These are phyloP conservation scores for Pterocles burchelli DNA, from an alignment of 2,113 vertebrate genomes.

Conservation along the genomic window DNA sequence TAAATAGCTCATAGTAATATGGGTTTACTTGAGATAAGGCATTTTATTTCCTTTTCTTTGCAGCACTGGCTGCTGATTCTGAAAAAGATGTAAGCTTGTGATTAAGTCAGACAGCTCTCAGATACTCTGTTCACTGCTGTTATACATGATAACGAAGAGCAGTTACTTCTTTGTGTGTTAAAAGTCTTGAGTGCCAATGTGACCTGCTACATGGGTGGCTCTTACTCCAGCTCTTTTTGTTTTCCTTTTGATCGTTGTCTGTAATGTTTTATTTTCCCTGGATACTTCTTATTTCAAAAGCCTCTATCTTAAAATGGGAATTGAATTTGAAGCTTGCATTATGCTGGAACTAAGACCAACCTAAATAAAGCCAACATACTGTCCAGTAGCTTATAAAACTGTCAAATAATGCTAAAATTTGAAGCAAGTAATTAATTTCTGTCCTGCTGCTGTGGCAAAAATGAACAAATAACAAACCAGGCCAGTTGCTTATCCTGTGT, in stretches of 20 bases:
- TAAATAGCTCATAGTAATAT: neutral
- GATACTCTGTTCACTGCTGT: neutral
- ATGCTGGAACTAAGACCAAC: neutral
- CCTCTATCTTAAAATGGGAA: neutral
- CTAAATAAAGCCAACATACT: neutral
- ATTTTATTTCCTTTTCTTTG: neutral
- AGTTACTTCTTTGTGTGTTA: neutral
- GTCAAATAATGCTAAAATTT: neutral
- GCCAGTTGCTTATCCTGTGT: neutral
- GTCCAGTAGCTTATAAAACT: neutral
- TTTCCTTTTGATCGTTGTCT: neutral
- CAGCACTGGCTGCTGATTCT: neutral
- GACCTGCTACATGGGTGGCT: neutral
- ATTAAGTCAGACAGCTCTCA: neutral
- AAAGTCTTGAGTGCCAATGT: neutral
- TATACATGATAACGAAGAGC: neutral
- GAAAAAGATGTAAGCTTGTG: neutral
- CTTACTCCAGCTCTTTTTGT: neutral
- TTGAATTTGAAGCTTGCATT: neutral
- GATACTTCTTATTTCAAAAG: neutral
- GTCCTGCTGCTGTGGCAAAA: neutral
- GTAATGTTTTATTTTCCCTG: neutral
- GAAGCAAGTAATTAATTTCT: neutral
- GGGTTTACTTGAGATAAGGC: neutral
- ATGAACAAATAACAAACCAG: neutral